Evolutionary conservation across 2,113 vertebrate genomes (phyloP), one percentile per base, ranked within the genome.

Genomic region (Pavo muticus): DNA sequence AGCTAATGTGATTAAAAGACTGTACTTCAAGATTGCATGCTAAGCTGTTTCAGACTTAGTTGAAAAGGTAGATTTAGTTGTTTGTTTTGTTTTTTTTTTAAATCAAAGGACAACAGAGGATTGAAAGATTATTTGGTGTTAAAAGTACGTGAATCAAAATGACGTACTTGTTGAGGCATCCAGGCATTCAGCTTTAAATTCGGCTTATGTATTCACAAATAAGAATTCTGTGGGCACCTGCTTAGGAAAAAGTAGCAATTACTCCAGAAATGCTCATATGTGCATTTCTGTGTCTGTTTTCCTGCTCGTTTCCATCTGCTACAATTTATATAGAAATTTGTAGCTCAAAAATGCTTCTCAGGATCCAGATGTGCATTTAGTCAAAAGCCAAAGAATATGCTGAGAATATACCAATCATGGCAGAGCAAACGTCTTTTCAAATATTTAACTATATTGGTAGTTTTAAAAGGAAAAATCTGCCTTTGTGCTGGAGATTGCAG

Each of bases 1-100:
- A 20, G 56, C 37, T 94, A 97, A 99, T 98, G 98, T 98, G 92
- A 98, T 96, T 25, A 97, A 98, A 42, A 98, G 96, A 39, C 96
- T 59, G 94, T 17, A 98, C 95, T 90, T 98, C 97, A 82, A 98
- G 96, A 12, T 88, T 93, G 90, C 97, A 97, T 47, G 39, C 64
- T 96, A 93, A 99, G 97, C 87, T 98, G 94, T 72, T 65, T 73
- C 37, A 67, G 48, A n/a, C 37, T 25, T 61, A 11, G 21, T 11
- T 11, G 29, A 45, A n/a, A 48, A 27, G 32, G 29, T 75, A 16
- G 3, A 8, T 50, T 17, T 54, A 14, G 30, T 57, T 32, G 54
- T 54, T 50, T 13, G 12, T 17, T 32, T 56, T 10, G 45, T 6
- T 9, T 78, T 72, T 45, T 27, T 12, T 17, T 52, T 61, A 48